A percentile compares a stretch with the other conserved stretches of the same genome.
These are phyloP conservation scores for Cryptomyrus ogoouensis DNA, from an alignment of 2,113 vertebrate species.

Conservation along the genomic window DNA sequence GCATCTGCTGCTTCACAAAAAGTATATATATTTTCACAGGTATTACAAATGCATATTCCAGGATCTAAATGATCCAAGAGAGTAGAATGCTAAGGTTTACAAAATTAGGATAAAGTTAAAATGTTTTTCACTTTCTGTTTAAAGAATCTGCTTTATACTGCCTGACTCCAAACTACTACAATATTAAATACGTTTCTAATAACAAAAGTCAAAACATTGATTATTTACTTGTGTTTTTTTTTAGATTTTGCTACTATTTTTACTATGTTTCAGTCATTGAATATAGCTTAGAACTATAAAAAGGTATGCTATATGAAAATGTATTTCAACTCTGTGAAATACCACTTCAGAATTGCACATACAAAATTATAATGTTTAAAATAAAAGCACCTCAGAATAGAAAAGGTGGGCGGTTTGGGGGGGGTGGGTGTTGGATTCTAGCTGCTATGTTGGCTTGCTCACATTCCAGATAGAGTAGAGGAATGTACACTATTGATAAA, in stretches of 20 bases:
- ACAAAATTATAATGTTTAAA: neutral
- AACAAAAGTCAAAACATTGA: conserved; percentile 61
- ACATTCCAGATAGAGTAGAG: neutral
- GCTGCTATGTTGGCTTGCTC: neutral
- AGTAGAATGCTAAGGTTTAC: neutral
- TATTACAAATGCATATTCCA: neutral
- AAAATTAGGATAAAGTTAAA: neutral
- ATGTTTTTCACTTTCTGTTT: neutral
- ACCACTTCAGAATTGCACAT: neutral
- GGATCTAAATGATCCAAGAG: neutral
- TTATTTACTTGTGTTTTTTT: conserved; percentile 62
- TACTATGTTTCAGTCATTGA: conserved; percentile 37
- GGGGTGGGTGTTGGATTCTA: neutral
- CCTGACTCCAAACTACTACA: conserved; percentile 40
- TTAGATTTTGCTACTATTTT: conserved; percentile 48
- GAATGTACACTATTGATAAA: neutral
- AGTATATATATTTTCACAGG: neutral
- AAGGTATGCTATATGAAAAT: conserved; percentile 5
- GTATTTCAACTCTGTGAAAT: neutral
- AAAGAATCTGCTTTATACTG: neutral
- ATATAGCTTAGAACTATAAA: conserved; percentile 42
- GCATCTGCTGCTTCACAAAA: neutral
- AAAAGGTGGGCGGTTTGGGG: neutral
- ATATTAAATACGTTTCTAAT: conserved; percentile 64
- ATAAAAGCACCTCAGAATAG: neutral